Evolutionary conservation across 2,113 vertebrate species (phyloP).

Genomic region (Puntigrus tetrazona): DNA sequence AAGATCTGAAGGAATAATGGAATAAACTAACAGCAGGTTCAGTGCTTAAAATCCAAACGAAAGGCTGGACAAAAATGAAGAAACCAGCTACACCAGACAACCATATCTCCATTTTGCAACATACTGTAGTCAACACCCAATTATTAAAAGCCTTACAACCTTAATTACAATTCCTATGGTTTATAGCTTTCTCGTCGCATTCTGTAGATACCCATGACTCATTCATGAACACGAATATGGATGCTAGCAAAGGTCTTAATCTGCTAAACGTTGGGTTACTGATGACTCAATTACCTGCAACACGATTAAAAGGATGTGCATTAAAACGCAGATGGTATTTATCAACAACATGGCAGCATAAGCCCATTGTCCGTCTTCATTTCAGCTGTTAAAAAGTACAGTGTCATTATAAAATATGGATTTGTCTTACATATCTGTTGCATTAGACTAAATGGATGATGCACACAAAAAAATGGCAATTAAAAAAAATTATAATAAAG

Average conservation of each 20-base stretch:
- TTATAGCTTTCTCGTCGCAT: not conserved
- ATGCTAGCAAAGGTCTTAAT: not conserved
- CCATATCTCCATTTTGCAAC: not conserved
- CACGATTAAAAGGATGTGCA: not conserved
- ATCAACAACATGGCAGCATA: not conserved
- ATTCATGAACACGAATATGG: not conserved
- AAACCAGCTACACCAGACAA: not conserved
- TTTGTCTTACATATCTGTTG: not conserved
- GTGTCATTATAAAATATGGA: not conserved
- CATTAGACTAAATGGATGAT: not conserved
- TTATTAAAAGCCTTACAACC: not conserved
- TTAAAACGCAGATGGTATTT: not conserved
- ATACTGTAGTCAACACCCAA: slow-evolving; percentile 5
- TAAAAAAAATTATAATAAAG: not conserved
- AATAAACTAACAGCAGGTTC: slow-evolving; percentile 4
- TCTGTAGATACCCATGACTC: not conserved
- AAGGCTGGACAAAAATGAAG: not conserved
- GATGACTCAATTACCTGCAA: not conserved
- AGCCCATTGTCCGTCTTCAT: not conserved
- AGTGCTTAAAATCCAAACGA: not conserved
- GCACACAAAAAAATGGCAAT: not conserved
- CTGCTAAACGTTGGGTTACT: not conserved
- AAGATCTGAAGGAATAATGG: not conserved
- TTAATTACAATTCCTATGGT: not conserved
- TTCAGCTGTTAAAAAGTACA: not conserved